Conservation (phyloP, 2,797 vertebrate genomes). For the Semaprochilodus insignis region DNA sequence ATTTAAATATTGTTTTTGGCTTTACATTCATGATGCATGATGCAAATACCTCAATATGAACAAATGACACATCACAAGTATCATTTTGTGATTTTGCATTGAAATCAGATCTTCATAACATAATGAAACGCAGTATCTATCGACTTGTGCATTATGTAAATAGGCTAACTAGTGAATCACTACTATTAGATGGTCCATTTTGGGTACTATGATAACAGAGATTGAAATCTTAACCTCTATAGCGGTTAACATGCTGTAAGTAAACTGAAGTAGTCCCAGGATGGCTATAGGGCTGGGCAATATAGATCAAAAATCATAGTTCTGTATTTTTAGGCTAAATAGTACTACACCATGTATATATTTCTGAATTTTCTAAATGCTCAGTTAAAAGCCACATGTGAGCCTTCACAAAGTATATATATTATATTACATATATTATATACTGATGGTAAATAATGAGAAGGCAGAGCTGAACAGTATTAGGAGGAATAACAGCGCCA, state of each 20-base stretch:
- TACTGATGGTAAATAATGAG: no score
- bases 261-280: background rate
- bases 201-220: background rate
- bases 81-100: background rate
- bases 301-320: no score
- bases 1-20: background rate
- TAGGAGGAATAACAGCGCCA: no score
- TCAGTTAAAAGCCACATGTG: no score
- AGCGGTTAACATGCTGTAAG: background rate
- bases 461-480: no score
- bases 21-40: background rate
- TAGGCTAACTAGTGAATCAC: background rate
- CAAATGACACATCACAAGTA: background rate
- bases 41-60: background rate
- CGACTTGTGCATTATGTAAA: background rate
- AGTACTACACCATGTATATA: no score
- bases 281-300: background rate
- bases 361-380: no score
- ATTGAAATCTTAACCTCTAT: no score
- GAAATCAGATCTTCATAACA: background rate
- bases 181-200: background rate
- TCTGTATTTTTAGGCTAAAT: no score
- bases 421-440: no score
- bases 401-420: no score
- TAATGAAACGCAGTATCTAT: background rate